phyloP scores from a whole-genome alignment of 2,888 invertebrate genomes.

The Spisula solida region DNA sequence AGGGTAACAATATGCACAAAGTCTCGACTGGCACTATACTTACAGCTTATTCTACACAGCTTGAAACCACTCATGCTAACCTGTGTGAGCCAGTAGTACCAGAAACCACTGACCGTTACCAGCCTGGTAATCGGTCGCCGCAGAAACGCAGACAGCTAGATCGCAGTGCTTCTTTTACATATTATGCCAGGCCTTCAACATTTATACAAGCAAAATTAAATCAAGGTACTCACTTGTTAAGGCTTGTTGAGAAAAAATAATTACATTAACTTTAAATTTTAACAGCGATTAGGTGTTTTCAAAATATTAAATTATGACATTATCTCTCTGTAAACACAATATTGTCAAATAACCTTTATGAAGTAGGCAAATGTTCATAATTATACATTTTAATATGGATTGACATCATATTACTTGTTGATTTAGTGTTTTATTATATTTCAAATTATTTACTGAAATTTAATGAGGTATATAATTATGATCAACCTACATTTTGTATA shows the following conservation, averaged over 20 bases:
- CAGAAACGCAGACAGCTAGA: conserved; percentile 56
- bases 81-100: conserved; percentile 49
- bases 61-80: conserved; percentile 36
- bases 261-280: background rate
- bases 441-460: conserved; percentile 7
- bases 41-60: conserved; percentile 56
- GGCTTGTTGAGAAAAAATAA: background rate
- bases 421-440: background rate
- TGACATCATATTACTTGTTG: background rate
- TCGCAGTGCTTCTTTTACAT: conserved; percentile 72
- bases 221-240: conserved; percentile 55
- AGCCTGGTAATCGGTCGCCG: conserved; percentile 25
- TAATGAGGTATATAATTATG: background rate
- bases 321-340: background rate
- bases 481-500: background rate
- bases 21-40: conserved; percentile 49
- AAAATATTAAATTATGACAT: background rate
- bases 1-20: conserved; percentile 50
- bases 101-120: conserved; percentile 32
- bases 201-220: conserved; percentile 24
- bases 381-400: background rate
- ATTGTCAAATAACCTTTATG: background rate
- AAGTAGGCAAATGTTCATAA: background rate
- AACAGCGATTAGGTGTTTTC: background rate
- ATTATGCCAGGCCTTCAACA: conserved; percentile 37